Evolutionary conservation across 2,888 invertebrate species (phyloP).

Genomic region (Anaspis maculata): DNA sequence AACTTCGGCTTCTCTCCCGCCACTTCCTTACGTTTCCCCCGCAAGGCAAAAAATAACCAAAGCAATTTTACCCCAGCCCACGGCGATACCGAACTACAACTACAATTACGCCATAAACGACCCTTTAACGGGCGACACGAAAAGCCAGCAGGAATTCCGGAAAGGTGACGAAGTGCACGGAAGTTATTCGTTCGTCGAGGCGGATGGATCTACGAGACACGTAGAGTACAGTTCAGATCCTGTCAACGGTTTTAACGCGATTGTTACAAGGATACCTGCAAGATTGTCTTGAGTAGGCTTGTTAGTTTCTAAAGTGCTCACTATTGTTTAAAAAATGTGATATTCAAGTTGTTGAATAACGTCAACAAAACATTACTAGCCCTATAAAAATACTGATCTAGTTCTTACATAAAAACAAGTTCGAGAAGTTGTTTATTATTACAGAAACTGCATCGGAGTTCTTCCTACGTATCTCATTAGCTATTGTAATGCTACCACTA

Average conservation of each 20-base stretch:
- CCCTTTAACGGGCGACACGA: conserved; percentile 44
- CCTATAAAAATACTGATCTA: too few relatives aligned
- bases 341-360: too few relatives aligned
- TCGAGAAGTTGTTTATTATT: too few relatives aligned
- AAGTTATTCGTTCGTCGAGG: conserved; percentile 44
- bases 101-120: conserved; percentile 36
- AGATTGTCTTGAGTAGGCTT: too few relatives aligned
- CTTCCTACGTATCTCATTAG: too few relatives aligned
- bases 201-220: conserved; percentile 40
- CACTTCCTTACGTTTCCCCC: neutral
- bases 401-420: too few relatives aligned
- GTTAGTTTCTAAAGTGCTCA: too few relatives aligned
- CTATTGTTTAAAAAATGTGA: too few relatives aligned
- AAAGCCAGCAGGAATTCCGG: conserved; percentile 54
- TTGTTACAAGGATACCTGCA: neutral
- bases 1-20: too few relatives aligned
- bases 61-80: conserved; percentile 1
- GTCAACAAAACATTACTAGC: too few relatives aligned
- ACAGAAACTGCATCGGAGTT: too few relatives aligned
- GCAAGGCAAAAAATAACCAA: neutral
- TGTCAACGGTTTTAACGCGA: conserved; percentile 4
- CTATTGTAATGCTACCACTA: too few relatives aligned
- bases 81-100: conserved; percentile 1
- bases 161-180: conserved; percentile 45
- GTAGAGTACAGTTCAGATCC: conserved; percentile 39